Base-by-base conservation (phyloP, 1,140 invertebrate genomes). In the Contarinia nasturtii region DNA sequence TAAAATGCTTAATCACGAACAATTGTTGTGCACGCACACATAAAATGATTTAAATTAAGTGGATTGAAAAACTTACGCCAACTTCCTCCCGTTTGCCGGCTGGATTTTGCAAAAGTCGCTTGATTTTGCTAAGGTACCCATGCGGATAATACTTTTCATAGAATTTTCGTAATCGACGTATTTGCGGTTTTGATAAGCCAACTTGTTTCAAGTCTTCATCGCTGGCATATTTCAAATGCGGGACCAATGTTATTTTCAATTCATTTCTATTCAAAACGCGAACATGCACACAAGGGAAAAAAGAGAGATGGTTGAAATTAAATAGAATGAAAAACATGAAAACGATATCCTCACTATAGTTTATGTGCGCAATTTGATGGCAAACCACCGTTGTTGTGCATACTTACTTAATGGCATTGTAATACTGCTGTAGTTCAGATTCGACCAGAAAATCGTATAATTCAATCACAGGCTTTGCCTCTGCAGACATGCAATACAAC, bases 141-240 rank as follows among this genome's bases (percentile, higher is more conserved):
- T 91, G 86, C 7, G 89, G 89, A 59, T 82, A 91, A 64, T 91
- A 83, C 63, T 90, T 95, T 51, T 87, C 80, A 60, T 90, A 94
- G 57, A 82, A 89, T 66, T 94, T 95, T 53, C 86, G 84, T 36
- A 96, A 75, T 49, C 93, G 72, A 52, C 93, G 76, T 65, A 91
- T 87, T 67, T 98, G 94, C 19, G 93, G 93, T 53, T 87, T 86
- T 8, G 89, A 89, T 77, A 98, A 87, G 7, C 93, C 93, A 55
- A 98, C 82, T 48, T 84, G 80, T 34, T 73, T 67, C 22, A 97
- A 68, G 66, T 98, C 94, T 51, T 91, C 85, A 54, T 94, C 89
- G 1, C 84, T 80, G 7, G 94, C 90, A 73, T 91, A 96, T 64
- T 96, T 96, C n/a, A 98, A 68, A 64, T 98, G 93, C 19, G 85